Percentiles rank a stretch among this genome's conserved stretches.
These are phyloP conservation scores for Exocentrus adspersus DNA, from an alignment of 2,888 invertebrate species.

Conservation along the genomic window DNA sequence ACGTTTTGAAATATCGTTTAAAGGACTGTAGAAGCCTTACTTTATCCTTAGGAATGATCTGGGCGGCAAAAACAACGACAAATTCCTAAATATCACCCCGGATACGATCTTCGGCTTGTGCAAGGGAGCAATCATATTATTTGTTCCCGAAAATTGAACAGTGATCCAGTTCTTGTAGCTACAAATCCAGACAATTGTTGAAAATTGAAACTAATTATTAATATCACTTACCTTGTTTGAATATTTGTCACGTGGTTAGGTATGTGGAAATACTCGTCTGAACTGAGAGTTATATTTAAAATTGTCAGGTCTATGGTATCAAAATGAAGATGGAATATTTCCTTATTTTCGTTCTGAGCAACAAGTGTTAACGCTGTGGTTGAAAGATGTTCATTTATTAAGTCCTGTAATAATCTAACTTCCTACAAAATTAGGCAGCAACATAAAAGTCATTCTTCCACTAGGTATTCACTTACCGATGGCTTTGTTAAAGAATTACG, in stretches of 20 bases:
- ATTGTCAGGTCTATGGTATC: conserved; percentile 44
- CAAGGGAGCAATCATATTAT: conserved; percentile 7
- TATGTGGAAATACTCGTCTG: conserved; percentile 32
- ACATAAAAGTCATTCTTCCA: too few relatives aligned
- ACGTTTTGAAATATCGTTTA: too few relatives aligned
- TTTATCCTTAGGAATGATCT: conserved; percentile 71
- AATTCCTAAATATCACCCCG: conserved; percentile 71
- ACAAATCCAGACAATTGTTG: conserved; percentile 5
- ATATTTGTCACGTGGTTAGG: conserved; percentile 23
- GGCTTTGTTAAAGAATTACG: conserved; percentile 77
- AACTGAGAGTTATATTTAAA: conserved; percentile 32
- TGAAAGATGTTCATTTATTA: conserved; percentile 45
- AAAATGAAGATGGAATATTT: conserved; percentile 39
- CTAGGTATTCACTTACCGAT: conserved; percentile 68
- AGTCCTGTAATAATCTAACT: conserved; percentile 47
- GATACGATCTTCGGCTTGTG: conserved; percentile 43
- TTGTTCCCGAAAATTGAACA: conserved; percentile 39
- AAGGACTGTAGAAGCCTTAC: too few relatives aligned
- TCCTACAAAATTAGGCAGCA: too few relatives aligned
- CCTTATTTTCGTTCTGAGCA: conserved; percentile 27
- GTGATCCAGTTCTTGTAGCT: conserved; percentile 34
- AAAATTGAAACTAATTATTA: neutral
- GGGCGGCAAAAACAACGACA: conserved; percentile 71
- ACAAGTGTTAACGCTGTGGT: conserved; percentile 35
- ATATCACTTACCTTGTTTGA: conserved; percentile 7